Evolutionary conservation across 2,888 invertebrate genomes (phyloP).

Genomic region (Acronicta alni): DNA sequence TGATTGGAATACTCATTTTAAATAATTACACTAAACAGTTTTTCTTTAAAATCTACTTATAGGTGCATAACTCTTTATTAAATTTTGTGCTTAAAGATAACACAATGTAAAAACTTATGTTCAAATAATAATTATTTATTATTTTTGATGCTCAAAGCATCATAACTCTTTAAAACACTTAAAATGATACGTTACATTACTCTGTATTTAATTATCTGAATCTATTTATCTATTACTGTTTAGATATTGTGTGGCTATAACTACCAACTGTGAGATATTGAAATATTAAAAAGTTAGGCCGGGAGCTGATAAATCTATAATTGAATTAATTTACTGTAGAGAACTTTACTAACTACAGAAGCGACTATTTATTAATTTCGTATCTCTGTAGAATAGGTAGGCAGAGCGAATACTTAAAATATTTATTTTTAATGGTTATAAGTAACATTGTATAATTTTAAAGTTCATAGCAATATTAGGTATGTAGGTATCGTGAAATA

Average conservation of each 20-base stretch:
- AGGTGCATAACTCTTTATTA: no score
- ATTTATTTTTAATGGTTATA: constrained; percentile 23
- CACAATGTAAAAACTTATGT: not conserved
- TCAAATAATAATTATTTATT: constrained; percentile 12
- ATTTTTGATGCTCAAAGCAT: constrained; percentile 52
- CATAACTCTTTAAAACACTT: constrained; percentile 47
- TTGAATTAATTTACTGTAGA: constrained; percentile 22
- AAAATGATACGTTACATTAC: constrained; percentile 31
- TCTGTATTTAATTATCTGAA: constrained; percentile 18
- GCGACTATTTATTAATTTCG: constrained; percentile 21
- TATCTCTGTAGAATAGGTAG: constrained; percentile 22
- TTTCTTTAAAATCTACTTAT: no score
- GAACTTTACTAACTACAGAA: constrained; percentile 35
- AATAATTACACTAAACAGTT: no score
- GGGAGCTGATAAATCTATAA: constrained; percentile 32
- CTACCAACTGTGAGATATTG: constrained; percentile 54
- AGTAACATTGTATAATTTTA: constrained; percentile 43
- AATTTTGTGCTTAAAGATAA: not conserved
- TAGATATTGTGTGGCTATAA: constrained; percentile 40
- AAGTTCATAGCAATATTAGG: constrained; percentile 36
- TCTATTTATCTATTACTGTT: constrained; percentile 40
- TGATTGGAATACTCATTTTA: no score
- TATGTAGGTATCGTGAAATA: constrained; percentile 39
- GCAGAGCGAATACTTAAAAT: constrained; percentile 33
- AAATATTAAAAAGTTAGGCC: constrained; percentile 44